Conservation (phyloP, 2,888 invertebrate species). For the Dolichopus griseipennis region DNA sequence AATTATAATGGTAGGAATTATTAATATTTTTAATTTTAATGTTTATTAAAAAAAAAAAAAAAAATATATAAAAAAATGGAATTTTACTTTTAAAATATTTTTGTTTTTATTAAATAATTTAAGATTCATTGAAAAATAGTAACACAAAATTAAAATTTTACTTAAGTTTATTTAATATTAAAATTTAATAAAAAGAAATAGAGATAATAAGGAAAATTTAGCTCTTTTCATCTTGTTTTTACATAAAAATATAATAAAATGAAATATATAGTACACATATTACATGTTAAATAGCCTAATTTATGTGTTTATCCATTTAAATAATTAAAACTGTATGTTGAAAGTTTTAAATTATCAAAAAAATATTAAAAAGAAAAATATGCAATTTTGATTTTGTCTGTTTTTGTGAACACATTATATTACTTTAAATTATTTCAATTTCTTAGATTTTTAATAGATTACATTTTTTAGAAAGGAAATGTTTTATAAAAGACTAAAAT, state of each 20-base stretch:
- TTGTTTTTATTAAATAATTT: background rate
- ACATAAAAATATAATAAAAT: background rate
- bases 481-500: no score
- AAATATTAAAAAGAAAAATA: no score
- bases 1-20: background rate
- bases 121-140: background rate
- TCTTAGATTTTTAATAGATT: no score
- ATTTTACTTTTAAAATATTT: no score
- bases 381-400: no score
- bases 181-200: background rate
- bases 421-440: no score
- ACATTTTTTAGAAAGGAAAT: no score
- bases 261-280: background rate
- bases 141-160: background rate
- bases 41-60: no score
- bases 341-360: background rate
- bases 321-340: background rate
- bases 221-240: background rate
- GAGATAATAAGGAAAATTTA: no score
- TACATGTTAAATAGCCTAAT: constrained; percentile 6
- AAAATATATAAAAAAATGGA: no score
- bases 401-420: no score
- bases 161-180: background rate
- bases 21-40: background rate
- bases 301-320: background rate